A percentile compares a stretch with the other conserved stretches of the same genome.
Conservation (phyloP, 2,888 invertebrate species). For the Drosophila koepferae region DNA sequence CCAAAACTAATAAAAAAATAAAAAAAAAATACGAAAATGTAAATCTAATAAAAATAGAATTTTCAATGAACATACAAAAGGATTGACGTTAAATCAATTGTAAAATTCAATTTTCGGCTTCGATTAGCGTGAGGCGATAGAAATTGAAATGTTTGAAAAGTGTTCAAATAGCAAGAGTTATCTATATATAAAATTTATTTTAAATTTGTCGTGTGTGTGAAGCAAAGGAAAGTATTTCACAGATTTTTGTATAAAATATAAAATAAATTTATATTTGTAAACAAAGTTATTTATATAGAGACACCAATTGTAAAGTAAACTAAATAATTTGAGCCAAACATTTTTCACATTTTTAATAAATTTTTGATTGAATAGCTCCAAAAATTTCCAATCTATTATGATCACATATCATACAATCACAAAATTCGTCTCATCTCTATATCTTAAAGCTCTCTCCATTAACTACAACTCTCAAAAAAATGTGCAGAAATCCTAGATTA, state of each 20-base stretch:
- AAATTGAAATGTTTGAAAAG: not conserved
- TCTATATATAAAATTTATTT: not conserved
- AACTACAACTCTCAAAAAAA: not conserved
- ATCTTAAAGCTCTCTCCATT: not conserved
- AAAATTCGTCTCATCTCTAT: no score
- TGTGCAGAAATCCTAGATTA: no score
- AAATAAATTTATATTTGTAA: no score
- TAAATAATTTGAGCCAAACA: no score
- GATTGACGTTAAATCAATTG: constrained; percentile 8
- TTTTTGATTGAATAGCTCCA: no score
- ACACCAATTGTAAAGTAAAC: no score
- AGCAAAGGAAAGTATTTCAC: not conserved
- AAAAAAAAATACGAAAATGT: not conserved
- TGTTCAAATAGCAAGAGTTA: not conserved
- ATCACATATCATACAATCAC: no score
- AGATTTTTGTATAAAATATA: no score
- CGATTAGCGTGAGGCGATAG: not conserved
- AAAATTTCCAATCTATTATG: no score
- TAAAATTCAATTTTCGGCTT: constrained; percentile 6
- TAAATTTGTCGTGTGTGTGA: no score
- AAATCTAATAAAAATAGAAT: constrained; percentile 4
- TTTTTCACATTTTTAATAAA: no score
- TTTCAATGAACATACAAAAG: not conserved
- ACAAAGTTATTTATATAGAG: no score
- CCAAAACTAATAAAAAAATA: not conserved